These are phyloP conservation scores for Stegostoma tigrinum DNA, from an alignment of 2,113 vertebrate genomes.

Conservation along the genomic window DNA sequence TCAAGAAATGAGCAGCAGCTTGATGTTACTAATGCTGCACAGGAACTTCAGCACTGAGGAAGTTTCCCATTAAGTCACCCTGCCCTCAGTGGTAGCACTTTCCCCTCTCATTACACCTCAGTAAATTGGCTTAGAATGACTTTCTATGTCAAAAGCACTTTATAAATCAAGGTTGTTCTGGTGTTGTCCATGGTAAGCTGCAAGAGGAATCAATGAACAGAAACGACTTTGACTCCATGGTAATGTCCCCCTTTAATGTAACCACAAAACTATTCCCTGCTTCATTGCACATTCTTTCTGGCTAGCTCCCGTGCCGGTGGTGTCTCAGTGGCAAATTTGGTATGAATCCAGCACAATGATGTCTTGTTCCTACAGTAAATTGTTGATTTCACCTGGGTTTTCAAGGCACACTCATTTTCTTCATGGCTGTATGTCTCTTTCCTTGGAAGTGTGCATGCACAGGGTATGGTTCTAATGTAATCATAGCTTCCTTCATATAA, in stretches of 20 bases:
- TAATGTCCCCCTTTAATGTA: not conserved
- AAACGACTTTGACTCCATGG: not conserved
- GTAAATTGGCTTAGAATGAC: not conserved
- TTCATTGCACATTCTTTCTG: not conserved
- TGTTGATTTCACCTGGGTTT: not conserved
- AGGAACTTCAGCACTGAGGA: not conserved
- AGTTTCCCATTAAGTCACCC: not conserved
- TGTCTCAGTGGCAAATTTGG: not conserved
- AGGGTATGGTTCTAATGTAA: not conserved
- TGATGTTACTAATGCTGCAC: not conserved
- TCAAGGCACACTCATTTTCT: not conserved
- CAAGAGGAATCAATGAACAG: slow-evolving; percentile 16
- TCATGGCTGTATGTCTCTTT: not conserved
- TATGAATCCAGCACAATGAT: slow-evolving; percentile 3
- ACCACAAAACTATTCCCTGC: not conserved
- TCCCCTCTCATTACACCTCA: not conserved
- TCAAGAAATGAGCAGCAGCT: not conserved
- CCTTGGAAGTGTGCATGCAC: not conserved
- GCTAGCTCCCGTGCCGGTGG: not conserved
- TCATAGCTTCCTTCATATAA: not conserved
- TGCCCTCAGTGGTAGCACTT: not conserved
- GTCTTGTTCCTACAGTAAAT: not conserved
- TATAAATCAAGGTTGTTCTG: not conserved
- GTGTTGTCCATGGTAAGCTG: not conserved
- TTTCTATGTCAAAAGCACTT: not conserved